A percentile compares a stretch with the other conserved stretches of the same genome.
phyloP scores from a whole-genome alignment of 2,888 invertebrate genomes.

The Nezara viridula region DNA sequence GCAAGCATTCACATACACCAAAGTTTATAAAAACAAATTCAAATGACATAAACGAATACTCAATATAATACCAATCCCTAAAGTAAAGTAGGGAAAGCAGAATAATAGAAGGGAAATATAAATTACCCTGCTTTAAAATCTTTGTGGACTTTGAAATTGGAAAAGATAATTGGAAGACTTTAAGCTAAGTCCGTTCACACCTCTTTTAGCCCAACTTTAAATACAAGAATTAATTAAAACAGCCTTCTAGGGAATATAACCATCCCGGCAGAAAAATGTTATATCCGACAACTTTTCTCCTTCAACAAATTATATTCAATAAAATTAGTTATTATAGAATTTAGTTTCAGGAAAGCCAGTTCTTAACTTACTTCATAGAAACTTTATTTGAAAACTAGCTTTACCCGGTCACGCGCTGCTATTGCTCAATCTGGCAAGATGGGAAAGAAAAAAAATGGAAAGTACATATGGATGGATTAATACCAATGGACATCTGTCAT shows the following conservation, averaged over 20 bases:
- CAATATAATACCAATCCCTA: neutral
- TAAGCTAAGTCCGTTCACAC: neutral
- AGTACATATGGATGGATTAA: too few species aligned
- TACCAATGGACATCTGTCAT: too few species aligned
- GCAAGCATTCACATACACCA: too few species aligned
- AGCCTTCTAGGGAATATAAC: neutral
- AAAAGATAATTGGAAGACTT: conserved; percentile 15
- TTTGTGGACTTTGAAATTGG: neutral
- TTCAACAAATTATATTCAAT: neutral
- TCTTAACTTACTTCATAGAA: too few species aligned
- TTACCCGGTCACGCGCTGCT: too few species aligned
- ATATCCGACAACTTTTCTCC: neutral
- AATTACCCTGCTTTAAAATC: neutral
- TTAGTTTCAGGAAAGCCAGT: too few species aligned
- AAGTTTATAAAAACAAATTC: too few species aligned
- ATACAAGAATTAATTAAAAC: conserved; percentile 1
- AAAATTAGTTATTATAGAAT: too few species aligned
- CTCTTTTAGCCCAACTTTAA: neutral
- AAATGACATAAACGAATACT: neutral
- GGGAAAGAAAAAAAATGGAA: too few species aligned
- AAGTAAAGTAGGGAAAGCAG: neutral
- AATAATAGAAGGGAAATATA: neutral
- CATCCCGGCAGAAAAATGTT: neutral
- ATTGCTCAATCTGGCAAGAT: too few species aligned
- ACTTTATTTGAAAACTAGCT: too few species aligned